Base-by-base conservation (phyloP, 1,140 invertebrate species). In the Pogonus chalceus region DNA sequence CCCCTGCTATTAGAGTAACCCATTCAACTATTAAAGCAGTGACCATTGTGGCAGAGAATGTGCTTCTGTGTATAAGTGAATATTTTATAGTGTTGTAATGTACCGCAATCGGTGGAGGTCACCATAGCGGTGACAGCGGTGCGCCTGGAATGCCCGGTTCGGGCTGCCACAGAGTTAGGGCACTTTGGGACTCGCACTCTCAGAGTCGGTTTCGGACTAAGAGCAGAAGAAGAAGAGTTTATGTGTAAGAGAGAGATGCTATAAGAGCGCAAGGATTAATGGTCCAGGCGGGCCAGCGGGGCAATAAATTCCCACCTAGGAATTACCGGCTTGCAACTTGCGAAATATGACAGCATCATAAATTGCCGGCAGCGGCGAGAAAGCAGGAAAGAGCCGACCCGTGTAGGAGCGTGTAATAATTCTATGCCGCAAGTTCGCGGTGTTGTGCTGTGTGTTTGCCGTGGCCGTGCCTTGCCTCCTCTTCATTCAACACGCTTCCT, bases 331-430 rank as follows among this genome's bases (percentile, higher is more conserved):
- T 60, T 66, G 66, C 66, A 65, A 67, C 59, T 68, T 67, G 65
- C 66, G 64, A 68, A 68, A 66, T 68, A 68, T 68, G 66, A 67
- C 66, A 67, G 62, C 48, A 52, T 68, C 65, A 67, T 68, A 68
- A 68, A 68, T 68, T 62, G 55, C 53, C 56, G 56, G 52, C 26
- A 47, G 7, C 47, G 55, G 57, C 58, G 60, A 63, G 58, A 62
- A 58, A 60, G 60, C 58, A 57, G 56, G 59, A 61, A 59, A 62
- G 57, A 54, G 62, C 56, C 57, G 59, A 59, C 53, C 56, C 56
- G 55, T 62, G 56, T 59, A 62, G 47, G 49, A 43, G 37, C 55
- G 56, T 37, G 62, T 51, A 55, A 63, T 65, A 65, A 62, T 57
- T 63, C 58, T 56, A 53, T 35, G 48, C 35, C 58, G 52, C 57